Evolutionary conservation across 2,888 invertebrate species (phyloP), one percentile per base, ranked within the genome.

Genomic region (Tiliacea citrago): DNA sequence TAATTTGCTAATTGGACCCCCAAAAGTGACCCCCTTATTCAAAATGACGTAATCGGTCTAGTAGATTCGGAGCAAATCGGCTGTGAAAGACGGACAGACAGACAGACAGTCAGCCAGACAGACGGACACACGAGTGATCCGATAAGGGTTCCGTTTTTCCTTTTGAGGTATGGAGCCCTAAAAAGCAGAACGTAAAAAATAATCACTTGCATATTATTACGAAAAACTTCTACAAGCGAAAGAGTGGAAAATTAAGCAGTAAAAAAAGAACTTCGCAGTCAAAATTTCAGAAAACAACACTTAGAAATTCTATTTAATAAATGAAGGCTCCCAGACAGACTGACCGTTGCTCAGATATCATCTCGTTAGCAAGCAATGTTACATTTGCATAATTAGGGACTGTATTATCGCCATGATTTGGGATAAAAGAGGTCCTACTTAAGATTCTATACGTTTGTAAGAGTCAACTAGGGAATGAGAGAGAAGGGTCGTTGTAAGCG

Each of bases 341-440:
- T 73, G 65, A 58, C 73, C 85, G 66, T 71, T 72, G 61, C 62
- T 74, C 66, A 39, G 77, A 63, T 69, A 71, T 67, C 35, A 75
- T 73, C 72, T 82, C 45, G 70, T 73, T 65, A 70, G 21, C 68
- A 73, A 73, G 71, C 75, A 78, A 66, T 79, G 70, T 83, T 42
- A 73, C 65, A 83, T 82, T 82, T 75, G 39, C 83, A 83, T 82
- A 83, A 85, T 83, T 75, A 77, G 29, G 57, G 58, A 63, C 57
- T 67, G 58, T 75, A 69, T 47, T 82, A 79, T 75, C 51, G 35
- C 60, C 45, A 61, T 82, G 82, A 82, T 83, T 77, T 60, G 61
- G 49, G 62, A 73, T 84, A 70, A 82, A 82, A 60, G 69, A 47
- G 62, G 35, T 35, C 18, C 58, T 68, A 51, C 55, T 82, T 81